Percentiles rank a stretch among this genome's conserved stretches.
Conservation (phyloP, 2,797 vertebrate genomes). For the Argyrosomus regius region DNA sequence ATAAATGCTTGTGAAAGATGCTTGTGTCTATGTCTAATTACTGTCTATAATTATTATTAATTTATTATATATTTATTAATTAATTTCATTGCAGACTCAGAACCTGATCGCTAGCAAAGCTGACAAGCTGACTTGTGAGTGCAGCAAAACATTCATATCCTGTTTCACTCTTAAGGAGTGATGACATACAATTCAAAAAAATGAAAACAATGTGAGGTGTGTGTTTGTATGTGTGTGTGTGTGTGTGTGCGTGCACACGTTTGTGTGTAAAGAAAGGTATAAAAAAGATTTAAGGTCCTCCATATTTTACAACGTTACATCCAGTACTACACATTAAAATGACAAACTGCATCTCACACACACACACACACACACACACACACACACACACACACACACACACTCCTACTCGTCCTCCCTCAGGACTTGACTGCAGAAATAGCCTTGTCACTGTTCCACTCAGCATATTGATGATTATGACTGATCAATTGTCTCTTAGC, state of each 20-base stretch:
- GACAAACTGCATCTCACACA: constrained; percentile 1
- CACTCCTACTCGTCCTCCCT: background rate
- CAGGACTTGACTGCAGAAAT: constrained; percentile 14
- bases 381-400: background rate
- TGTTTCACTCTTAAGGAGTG: background rate
- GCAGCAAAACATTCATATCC: background rate
- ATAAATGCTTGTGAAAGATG: background rate
- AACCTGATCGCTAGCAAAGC: background rate
- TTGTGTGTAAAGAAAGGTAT: background rate
- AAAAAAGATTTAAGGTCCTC: constrained; percentile 10
- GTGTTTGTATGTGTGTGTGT: background rate
- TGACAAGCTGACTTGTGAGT: background rate
- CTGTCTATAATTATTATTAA: background rate
- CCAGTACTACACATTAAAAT: constrained; percentile 25
- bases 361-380: background rate
- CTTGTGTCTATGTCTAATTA: too few species aligned
- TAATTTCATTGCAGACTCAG: background rate
- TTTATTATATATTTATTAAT: background rate
- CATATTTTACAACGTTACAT: constrained; percentile 35
- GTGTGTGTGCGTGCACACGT: background rate
- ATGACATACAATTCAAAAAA: background rate
- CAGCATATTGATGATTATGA: constrained; percentile 31
- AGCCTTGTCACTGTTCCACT: constrained; percentile 34
- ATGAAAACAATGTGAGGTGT: background rate
- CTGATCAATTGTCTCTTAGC: constrained; percentile 23